Base-by-base conservation (phyloP, 2,888 invertebrate genomes). In the Hipparchia sbordonii region DNA sequence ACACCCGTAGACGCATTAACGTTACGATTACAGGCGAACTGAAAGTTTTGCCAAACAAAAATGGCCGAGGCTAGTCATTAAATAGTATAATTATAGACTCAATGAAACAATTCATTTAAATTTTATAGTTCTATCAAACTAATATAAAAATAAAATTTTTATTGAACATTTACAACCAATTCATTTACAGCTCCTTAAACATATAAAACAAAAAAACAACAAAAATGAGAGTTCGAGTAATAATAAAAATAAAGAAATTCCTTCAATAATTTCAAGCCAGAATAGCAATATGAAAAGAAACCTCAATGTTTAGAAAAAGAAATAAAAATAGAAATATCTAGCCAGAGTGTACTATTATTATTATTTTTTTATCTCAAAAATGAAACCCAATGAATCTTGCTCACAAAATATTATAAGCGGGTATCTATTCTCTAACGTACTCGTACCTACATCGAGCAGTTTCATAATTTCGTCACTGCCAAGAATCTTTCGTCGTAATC, bases 31-130 rank as follows among this genome's bases (percentile, higher is more conserved):
- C 70, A 70, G 70, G 67, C 74, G 72, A 45, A 61, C 67, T 56
- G 70, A 75, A 75, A 72, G 67, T 74, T 74, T 56, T 39, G 57
- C 57, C 57, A 59, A 63, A 65, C 65, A 65, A 66, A 70, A 72
- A 75, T 75, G 62, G 74, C 67, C 67, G 67, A 68, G 74, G 75
- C 70, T 73, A 80, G 75, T 76, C 79, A 75, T 82, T 83, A 80
- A 70, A 13, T 54, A 57, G 13, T 6, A 6, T 57, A 57, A 66
- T 66, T 54, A 2, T 54, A n/a, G 52, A n/a, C 12, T 54, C 66
- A 66, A 57, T 67, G 51, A 52, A 52, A 65, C 52, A 52, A 52
- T 51, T 65, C 39, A 23, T 52, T 62, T 62, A 1, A 52, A 33
- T 65, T 33, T 52, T 52, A 33, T 23, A 52, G 52, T 8, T 13